Conservation (phyloP, 2,797 vertebrate genomes). For the Vespertilio murinus region DNA sequence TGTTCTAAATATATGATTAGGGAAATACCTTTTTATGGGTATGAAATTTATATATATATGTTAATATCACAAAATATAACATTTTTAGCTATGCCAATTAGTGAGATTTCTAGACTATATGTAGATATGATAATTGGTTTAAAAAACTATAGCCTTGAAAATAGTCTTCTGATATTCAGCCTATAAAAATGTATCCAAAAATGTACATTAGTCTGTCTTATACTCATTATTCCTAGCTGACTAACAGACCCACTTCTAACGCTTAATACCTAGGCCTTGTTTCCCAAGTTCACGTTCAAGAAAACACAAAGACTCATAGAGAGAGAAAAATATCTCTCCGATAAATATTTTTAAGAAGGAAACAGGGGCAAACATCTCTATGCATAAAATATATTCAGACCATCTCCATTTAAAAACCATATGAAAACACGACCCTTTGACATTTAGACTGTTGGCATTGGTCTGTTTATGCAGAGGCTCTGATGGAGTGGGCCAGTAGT, state of each 20-base stretch:
- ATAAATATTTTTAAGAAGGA: slow-evolving; percentile 4
- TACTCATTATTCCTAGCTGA: background rate
- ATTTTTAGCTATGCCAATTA: background rate
- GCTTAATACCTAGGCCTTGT: background rate
- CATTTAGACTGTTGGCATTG: background rate
- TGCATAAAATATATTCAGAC: background rate
- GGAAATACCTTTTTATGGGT: background rate
- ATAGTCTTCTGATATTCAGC: background rate
- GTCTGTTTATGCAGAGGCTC: background rate
- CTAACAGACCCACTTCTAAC: background rate
- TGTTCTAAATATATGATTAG: background rate
- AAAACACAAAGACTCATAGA: background rate
- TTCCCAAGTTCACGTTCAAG: background rate
- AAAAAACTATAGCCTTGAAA: slow-evolving; percentile 36
- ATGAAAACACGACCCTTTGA: background rate
- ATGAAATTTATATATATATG: background rate
- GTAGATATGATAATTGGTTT: background rate
- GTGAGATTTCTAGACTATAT: background rate
- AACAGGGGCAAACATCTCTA: background rate
- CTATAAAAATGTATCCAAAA: background rate
- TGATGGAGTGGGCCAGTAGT: background rate
- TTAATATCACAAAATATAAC: background rate
- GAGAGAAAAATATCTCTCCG: background rate
- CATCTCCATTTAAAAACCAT: background rate
- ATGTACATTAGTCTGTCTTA: background rate